A percentile compares a stretch with the other conserved stretches of the same genome.
Evolutionary conservation across 1,140 invertebrate genomes (phyloP).

Genomic region (Sitophilus oryzae): DNA sequence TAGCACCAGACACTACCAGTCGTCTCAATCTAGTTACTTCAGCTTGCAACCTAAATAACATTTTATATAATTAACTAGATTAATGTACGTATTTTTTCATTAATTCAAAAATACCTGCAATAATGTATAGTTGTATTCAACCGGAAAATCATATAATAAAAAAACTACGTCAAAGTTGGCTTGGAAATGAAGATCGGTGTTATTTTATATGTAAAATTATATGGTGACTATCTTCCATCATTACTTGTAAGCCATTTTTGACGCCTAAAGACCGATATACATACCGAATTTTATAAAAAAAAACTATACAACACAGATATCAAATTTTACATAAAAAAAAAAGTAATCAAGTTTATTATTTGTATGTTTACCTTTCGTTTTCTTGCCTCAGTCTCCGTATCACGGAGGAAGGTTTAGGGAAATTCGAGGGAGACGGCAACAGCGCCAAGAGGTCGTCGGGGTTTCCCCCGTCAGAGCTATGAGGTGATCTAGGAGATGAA

Average conservation of each 20-base stretch:
- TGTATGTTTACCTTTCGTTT: slow-evolving; percentile 50
- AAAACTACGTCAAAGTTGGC: too few relatives aligned
- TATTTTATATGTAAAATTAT: too few relatives aligned
- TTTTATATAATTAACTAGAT: not conserved
- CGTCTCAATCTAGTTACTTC: slow-evolving; percentile 58
- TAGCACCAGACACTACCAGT: slow-evolving; percentile 45
- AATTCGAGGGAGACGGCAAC: slow-evolving; percentile 35
- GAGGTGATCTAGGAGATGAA: slow-evolving; percentile 35
- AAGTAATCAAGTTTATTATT: too few relatives aligned
- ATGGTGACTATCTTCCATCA: not conserved
- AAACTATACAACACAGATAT: too few relatives aligned
- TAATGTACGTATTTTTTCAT: not conserved
- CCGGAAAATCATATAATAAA: too few relatives aligned
- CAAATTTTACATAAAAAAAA: too few relatives aligned
- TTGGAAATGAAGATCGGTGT: too few relatives aligned
- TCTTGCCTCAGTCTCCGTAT: slow-evolving; percentile 54
- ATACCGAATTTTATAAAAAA: too few relatives aligned
- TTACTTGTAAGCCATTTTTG: not conserved
- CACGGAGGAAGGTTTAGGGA: slow-evolving; percentile 39
- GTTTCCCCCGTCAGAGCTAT: slow-evolving; percentile 37
- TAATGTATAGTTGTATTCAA: too few relatives aligned
- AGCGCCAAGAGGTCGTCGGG: slow-evolving; percentile 33
- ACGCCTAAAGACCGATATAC: too few relatives aligned
- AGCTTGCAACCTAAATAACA: slow-evolving; percentile 48
- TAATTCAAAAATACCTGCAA: too few relatives aligned